These are phyloP conservation scores for Ditylenchus dipsaci DNA, from an alignment of 1,140 invertebrate genomes.

Conservation along the genomic window DNA sequence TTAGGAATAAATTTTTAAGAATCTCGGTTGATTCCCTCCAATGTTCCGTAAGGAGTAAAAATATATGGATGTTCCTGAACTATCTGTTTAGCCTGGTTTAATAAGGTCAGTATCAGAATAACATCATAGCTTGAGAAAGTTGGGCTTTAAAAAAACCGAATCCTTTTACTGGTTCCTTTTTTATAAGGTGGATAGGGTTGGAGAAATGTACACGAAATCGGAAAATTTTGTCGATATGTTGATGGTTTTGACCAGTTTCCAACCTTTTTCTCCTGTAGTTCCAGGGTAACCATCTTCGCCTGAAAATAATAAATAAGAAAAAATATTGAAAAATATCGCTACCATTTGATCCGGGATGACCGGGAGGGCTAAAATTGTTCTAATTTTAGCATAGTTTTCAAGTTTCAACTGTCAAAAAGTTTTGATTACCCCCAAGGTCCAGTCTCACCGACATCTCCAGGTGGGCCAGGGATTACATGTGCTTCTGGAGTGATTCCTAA, in stretches of 20 bases:
- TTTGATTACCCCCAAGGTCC: constrained; percentile 43
- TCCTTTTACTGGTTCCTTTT: too few species aligned
- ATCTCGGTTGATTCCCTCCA: not conserved
- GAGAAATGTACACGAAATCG: too few species aligned
- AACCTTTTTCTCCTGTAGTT: constrained; percentile 42
- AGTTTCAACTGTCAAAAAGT: not conserved
- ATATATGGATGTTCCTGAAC: too few species aligned
- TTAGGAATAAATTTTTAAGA: constrained; percentile 9
- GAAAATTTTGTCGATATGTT: too few species aligned
- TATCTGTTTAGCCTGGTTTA: too few species aligned
- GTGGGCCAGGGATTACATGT: constrained; percentile 56
- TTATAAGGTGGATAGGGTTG: too few species aligned
- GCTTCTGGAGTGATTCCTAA: constrained; percentile 51
- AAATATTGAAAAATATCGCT: not conserved
- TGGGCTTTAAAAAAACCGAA: too few species aligned
- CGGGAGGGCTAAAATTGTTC: constrained; percentile 35
- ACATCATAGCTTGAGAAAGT: too few species aligned
- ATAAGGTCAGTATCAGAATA: too few species aligned
- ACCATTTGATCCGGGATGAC: constrained; percentile 42
- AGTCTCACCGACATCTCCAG: constrained; percentile 52
- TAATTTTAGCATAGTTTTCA: not conserved
- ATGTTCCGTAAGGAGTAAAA: constrained; percentile 34
- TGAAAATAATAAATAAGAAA: not conserved
- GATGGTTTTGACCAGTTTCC: too few species aligned
- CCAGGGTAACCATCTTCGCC: constrained; percentile 47